Evolutionary conservation across 2,113 vertebrate genomes (phyloP), one percentile per base, ranked within the genome.

Genomic region (Limanda limanda): DNA sequence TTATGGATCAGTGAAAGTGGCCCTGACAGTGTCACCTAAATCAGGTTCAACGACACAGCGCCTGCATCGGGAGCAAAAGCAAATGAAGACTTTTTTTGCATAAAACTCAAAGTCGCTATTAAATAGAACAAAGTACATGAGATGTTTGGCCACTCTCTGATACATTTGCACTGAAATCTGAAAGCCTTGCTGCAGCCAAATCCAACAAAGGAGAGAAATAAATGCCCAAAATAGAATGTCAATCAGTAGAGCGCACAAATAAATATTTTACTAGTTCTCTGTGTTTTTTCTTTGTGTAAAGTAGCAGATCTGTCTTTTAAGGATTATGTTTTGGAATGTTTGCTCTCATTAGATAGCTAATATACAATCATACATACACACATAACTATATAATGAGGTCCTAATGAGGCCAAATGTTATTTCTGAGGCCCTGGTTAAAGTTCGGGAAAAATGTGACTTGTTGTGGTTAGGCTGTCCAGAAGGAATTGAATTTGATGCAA

Each of bases 1-100:
- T 86, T 65, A 86, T 79, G 64, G 27, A 84, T 70, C 20, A 60
- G 67, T 42, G 52, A 61, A 47, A 51, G 23, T 58, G 20, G 60
- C 37, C 68, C 59, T 18, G 54, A 42, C 17, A 23, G 54, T 56
- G 57, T 42, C 48, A 70, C 15, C 27, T 23, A 3, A 23, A 20
- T 2, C 40, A 20, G 40, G 7, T 40, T 21, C 42, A 17, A 37
- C 21, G 23, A 13, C 27, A 5, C 1, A n/a, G 20, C 20, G 1
- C 3, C 24, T 23, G 17, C 42, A 52, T 45, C 51, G 7, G 54
- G 54, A 56, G n/a, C 54, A 24, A 11, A 23, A 23, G 17, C 8
- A 8, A 48, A 48, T 21, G 7, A 2, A 21, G 14, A 21, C n/a
- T 18, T 10, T 10, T 52, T 52, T 18, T 21, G 31, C 12, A 13